These are phyloP conservation scores for Phalacrocorax brasilianus DNA, from an alignment of 2,113 vertebrate genomes.

Conservation along the genomic window DNA sequence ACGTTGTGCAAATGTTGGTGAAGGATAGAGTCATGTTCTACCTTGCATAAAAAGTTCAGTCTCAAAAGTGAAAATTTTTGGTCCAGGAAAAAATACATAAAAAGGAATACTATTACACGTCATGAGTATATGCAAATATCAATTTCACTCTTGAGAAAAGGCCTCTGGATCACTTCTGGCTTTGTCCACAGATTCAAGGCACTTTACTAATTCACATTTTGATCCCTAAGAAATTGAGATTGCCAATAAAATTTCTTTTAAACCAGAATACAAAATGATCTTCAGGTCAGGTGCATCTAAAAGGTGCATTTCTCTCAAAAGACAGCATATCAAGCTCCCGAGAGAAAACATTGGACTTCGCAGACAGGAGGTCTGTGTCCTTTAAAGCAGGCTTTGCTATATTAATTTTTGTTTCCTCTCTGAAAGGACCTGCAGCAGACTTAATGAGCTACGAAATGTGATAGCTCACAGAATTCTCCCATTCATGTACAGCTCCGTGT, in stretches of 20 bases:
- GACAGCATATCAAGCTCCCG: background rate
- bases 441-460: slow-evolving; percentile 18
- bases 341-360: background rate
- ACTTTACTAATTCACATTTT: background rate
- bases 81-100: background rate
- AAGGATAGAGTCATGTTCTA: background rate
- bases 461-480: background rate
- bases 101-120: background rate
- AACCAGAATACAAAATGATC: background rate
- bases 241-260: background rate
- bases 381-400: background rate
- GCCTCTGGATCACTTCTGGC: background rate
- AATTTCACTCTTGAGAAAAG: background rate
- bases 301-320: background rate
- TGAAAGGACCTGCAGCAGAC: background rate
- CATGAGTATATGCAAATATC: background rate
- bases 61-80: background rate
- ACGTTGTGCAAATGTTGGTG: background rate
- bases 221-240: background rate
- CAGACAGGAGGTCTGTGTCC: background rate
- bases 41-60: background rate
- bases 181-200: background rate
- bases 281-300: background rate
- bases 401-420: slow-evolving; percentile 6
- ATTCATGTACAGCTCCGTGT: background rate